Conservation (phyloP, 2,113 vertebrate genomes). For the Pseudois nayaur region DNA sequence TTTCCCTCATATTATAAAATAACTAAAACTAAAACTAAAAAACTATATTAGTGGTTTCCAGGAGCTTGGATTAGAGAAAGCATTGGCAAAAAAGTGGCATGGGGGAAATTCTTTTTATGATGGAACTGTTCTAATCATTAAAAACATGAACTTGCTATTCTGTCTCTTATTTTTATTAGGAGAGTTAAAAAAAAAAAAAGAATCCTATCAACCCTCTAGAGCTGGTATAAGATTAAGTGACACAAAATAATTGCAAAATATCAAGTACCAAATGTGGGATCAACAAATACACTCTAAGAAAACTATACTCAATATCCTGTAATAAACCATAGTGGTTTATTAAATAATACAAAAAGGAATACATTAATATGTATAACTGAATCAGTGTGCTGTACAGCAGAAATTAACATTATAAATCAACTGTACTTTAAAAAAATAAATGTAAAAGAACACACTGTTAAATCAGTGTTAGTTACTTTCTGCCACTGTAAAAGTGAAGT, state of each 20-base stretch:
- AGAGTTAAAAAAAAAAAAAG: background rate
- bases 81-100: background rate
- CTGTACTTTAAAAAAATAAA: background rate
- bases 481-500: too few relatives aligned
- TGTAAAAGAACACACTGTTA: background rate
- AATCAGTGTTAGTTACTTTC: background rate
- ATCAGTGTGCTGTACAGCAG: background rate
- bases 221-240: background rate
- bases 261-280: background rate
- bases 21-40: background rate
- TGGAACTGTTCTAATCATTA: background rate
- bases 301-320: background rate
- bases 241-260: background rate
- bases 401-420: background rate
- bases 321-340: background rate
- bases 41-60: background rate
- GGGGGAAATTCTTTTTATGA: background rate
- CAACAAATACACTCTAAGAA: background rate
- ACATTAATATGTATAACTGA: background rate
- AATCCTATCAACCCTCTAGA: background rate
- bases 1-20: background rate
- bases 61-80: background rate
- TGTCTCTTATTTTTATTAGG: background rate
- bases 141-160: background rate
- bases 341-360: background rate